Base-by-base conservation (phyloP, 2,113 vertebrate species). In the Anser brachyrhynchus region DNA sequence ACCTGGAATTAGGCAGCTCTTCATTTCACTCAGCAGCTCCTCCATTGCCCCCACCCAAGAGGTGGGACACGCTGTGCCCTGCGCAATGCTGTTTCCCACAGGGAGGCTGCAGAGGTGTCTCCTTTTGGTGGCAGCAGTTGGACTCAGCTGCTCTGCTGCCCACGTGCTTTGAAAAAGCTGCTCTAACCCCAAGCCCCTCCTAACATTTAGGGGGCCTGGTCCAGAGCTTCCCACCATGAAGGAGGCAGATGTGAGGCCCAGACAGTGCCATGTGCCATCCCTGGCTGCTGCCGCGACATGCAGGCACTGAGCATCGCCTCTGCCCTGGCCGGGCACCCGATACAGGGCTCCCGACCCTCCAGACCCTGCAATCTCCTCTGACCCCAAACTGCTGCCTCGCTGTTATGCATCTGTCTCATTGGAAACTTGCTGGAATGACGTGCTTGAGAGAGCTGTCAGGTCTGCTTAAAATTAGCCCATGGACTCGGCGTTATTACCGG, bases 381-480 rank as follows among this genome's bases (percentile, higher is more conserved):
- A 65, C 39, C 39, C 62, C 62, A 29, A 65, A 41, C 26, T 41
- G 54, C 84, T 25, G 70, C 92, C 37, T 84, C 3, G 31, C 70
- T 51, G 21, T 23, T 41, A 4, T 12, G 82, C 71, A 33, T 83
- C 78, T 82, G 66, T 37, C 90, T 95, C 17, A 5, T 59, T 76
- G 87, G 74, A 95, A 70, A 72, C 70, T 78, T 28, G 79, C 84
- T 84, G 92, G 87, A 91, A 82, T 26, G 88, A 93, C 28, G 71
- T 85, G 90, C 95, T 72, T 7, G 19, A 54, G 64, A 83, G 92
- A 95, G 29, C 79, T 90, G 96, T 94, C 96, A 94, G 92, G 17
- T 93, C 61, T 2, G 67, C 79, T 93, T 97, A 94, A 83, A 94
- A 90, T 92, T 73, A 93, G 79, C 51, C 88, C 66, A 75, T 12